Evolutionary conservation across 2,888 invertebrate genomes (phyloP), one percentile per base, ranked within the genome.

Genomic region (Erebia palarica): DNA sequence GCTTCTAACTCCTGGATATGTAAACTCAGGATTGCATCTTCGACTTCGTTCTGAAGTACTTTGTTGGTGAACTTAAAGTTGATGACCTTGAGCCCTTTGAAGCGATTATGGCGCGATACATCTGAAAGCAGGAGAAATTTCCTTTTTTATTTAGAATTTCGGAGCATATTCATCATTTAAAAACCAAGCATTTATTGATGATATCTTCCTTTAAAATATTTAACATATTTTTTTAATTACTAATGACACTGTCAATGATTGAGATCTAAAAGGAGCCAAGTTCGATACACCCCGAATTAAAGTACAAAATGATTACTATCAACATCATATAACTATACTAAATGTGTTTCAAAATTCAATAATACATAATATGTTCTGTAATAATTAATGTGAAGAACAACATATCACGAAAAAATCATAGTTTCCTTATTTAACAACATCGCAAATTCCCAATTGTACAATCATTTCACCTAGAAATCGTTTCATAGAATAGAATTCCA

Each of bases 31-130:
- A 95, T 94, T 0, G 96, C 96, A 76, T 95, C 94, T 73, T 94
- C 93, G 14, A 96, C 95, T 77, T 95, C 95, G 82, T 96, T 96
- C 82, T 95, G 95, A 18, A 95, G 93, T 68, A 96, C 94, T 83
- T 95, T 95, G 78, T 96, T 95, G 65, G 96, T 94, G 85, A 97
- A 96, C 76, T 94, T 94, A 90, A 96, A 97, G 89, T 95, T 95
- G 76, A 96, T 94, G 75, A 96, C 94, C 82, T 95, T 95, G 76
- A 95, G 92, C 69, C 94, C 95, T 78, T 95, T 95, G 89, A 95
- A 95, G 79, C 95, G 94, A 81, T 95, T 96, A 86, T 96, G 95
- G 77, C 96, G 90, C 83, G 94, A 94, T 66, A 95, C 94, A 87
- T 96, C 96, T 96, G 95, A 70, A 69, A 73, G 63, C 44, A 21